These are phyloP conservation scores for Ascidia mentula DNA, from an alignment of 23 tunicate species.

Conservation along the genomic window DNA sequence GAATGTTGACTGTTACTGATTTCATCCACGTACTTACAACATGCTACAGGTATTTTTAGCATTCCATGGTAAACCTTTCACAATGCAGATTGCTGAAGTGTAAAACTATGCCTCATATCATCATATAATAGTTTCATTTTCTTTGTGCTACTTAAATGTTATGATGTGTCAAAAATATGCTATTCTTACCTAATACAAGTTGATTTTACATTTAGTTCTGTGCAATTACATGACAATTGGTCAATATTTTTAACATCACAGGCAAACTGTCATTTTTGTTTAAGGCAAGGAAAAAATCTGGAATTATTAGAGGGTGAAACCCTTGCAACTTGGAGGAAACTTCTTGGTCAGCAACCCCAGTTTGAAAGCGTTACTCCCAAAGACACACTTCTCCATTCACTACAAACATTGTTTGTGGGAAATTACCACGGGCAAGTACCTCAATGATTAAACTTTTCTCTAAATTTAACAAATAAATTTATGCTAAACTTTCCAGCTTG, in stretches of 20 bases:
- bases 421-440: slow-evolving; percentile 54
- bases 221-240: no score
- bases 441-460: background rate
- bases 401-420: slow-evolving; percentile 28
- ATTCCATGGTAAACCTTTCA: no score
- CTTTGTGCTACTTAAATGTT: no score
- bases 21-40: slow-evolving; percentile 65
- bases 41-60: slow-evolving; percentile 51
- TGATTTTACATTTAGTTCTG: no score
- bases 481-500: background rate
- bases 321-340: slow-evolving; percentile 41
- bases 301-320: slow-evolving; percentile 40
- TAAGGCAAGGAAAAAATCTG: background rate
- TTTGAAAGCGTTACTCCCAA: slow-evolving; percentile 41
- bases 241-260: no score
- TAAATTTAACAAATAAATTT: background rate
- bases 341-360: slow-evolving; percentile 20
- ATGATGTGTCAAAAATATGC: no score
- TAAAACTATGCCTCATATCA: no score
- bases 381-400: slow-evolving; percentile 46
- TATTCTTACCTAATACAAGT: no score
- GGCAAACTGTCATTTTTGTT: no score
- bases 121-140: no score
- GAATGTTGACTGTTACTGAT: slow-evolving; percentile 84
- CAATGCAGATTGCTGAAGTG: no score